Conservation (phyloP, 2,113 vertebrate species). For the Daboia siamensis region DNA sequence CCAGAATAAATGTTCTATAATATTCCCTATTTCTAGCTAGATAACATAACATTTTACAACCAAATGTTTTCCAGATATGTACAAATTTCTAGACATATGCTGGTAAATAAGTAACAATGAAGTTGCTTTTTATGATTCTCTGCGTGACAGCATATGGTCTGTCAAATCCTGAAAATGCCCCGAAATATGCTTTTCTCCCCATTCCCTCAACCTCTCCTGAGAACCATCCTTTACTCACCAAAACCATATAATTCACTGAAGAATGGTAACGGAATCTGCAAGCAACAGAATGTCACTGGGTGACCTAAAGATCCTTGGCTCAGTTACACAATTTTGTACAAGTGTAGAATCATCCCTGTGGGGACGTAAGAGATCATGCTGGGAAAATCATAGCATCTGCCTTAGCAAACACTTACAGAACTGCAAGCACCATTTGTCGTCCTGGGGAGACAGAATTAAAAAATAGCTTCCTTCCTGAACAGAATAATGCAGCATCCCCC, state of each 20-base stretch:
- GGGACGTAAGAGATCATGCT: not conserved
- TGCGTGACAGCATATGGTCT: not conserved
- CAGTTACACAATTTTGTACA: not conserved
- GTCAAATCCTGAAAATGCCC: not conserved
- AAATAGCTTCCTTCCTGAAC: slow-evolving; percentile 13
- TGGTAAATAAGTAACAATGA: not conserved
- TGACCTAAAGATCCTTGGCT: slow-evolving; percentile 5
- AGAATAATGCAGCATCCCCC: not conserved
- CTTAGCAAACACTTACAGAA: not conserved
- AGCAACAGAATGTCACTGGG: not conserved
- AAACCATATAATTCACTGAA: slow-evolving; percentile 12
- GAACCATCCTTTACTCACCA: not conserved
- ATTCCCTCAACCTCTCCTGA: not conserved
- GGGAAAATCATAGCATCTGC: slow-evolving; percentile 26
- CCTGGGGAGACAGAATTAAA: slow-evolving; percentile 3
- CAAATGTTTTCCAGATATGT: not conserved
- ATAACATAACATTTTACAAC: not conserved
- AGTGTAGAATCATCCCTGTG: not conserved
- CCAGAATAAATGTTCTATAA: not conserved
- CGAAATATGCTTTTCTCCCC: not conserved
- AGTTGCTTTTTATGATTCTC: not conserved
- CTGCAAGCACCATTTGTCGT: slow-evolving; percentile 8
- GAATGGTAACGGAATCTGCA: not conserved
- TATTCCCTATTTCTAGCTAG: not conserved
- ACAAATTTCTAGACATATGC: not conserved